phyloP scores from a whole-genome alignment of 2,113 vertebrate genomes.

The Dipodomys merriami region DNA sequence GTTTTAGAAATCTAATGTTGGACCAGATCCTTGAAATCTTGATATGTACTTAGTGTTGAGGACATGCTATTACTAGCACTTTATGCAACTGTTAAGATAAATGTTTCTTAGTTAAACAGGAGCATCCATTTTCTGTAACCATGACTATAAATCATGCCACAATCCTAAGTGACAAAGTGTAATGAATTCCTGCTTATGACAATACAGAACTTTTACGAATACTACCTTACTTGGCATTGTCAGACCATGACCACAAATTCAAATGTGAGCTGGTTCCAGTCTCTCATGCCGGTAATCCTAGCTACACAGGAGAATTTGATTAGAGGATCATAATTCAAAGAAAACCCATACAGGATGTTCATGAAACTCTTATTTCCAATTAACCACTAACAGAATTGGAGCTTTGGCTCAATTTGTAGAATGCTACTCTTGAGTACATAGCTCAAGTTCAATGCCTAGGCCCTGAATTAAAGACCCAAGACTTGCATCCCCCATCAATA shows the following conservation, averaged over 20 bases:
- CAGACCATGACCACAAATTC: neutral
- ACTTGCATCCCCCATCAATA: too few species aligned
- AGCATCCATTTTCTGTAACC: neutral
- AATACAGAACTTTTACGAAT: neutral
- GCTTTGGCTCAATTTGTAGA: too few species aligned
- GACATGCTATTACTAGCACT: neutral
- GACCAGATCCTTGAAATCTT: neutral
- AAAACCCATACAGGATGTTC: too few species aligned
- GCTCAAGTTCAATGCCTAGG: too few species aligned
- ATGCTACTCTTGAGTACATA: too few species aligned
- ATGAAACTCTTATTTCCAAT: too few species aligned
- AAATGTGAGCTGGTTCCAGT: neutral
- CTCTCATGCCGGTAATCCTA: too few species aligned
- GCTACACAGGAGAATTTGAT: too few species aligned
- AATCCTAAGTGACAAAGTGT: neutral
- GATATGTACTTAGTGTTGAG: neutral
- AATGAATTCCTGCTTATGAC: neutral
- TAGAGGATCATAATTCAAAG: too few species aligned
- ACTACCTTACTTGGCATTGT: neutral
- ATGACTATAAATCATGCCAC: constrained; percentile 33
- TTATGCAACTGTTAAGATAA: constrained; percentile 30
- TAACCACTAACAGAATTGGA: too few species aligned
- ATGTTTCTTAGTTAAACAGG: too few species aligned
- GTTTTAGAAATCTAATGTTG: constrained; percentile 39
- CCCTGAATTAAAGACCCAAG: too few species aligned